Evolutionary conservation across 2,888 invertebrate genomes (phyloP).

Genomic region (Ichneumon xanthorius): DNA sequence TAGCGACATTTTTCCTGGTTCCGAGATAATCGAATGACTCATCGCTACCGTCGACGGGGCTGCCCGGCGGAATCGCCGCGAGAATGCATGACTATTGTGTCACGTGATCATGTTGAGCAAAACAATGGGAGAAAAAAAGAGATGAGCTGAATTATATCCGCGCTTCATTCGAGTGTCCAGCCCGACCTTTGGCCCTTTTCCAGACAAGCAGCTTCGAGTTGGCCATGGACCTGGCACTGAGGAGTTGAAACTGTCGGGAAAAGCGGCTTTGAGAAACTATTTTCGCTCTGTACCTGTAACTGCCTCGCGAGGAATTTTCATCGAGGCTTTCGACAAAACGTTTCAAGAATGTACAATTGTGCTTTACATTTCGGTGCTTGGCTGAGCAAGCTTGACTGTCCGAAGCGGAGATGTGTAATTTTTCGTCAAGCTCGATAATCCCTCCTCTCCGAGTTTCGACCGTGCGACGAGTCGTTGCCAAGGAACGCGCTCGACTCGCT

Average conservation of each 20-base stretch:
- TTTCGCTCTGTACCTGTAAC: slow-evolving; percentile 29
- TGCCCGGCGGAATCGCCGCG: neutral
- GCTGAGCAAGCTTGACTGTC: too few species aligned
- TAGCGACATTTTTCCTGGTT: neutral
- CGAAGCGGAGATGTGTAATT: neutral
- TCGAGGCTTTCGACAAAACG: too few species aligned
- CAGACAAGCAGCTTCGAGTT: slow-evolving; percentile 64
- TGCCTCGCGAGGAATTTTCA: neutral
- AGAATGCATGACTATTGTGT: neutral
- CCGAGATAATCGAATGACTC: neutral
- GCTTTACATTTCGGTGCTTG: too few species aligned
- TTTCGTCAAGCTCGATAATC: slow-evolving; percentile 13
- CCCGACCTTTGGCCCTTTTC: slow-evolving; percentile 70
- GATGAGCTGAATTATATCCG: neutral
- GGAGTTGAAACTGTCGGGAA: slow-evolving; percentile 2
- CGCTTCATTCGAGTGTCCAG: slow-evolving; percentile 8
- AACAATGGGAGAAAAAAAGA: neutral
- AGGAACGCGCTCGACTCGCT: neutral
- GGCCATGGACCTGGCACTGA: slow-evolving; percentile 76
- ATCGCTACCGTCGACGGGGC: neutral
- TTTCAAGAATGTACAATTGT: too few species aligned
- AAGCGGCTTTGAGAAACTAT: slow-evolving; percentile 48
- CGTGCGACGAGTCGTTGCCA: slow-evolving; percentile 13
- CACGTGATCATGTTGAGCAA: neutral
- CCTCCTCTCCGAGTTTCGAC: slow-evolving; percentile 1